Conservation (phyloP, 2,888 invertebrate genomes). For the Drosophila formosana region DNA sequence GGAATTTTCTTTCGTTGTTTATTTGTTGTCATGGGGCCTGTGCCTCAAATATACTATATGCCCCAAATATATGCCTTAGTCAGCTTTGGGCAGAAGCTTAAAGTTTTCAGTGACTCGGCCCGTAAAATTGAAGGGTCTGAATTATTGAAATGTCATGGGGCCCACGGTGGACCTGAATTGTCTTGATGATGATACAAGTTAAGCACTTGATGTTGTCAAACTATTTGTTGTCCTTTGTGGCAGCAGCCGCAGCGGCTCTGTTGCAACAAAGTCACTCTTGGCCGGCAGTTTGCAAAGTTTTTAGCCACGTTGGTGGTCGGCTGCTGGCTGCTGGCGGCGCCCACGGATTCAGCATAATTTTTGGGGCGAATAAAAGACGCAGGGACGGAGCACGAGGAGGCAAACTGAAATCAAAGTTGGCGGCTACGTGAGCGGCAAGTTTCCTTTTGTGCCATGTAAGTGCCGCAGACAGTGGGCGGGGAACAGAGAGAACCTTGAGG, state of each 20-base stretch:
- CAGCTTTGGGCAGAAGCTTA: background rate
- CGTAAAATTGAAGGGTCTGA: slow-evolving; percentile 5
- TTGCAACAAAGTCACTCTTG: slow-evolving; percentile 48
- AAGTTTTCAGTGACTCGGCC: slow-evolving; percentile 4
- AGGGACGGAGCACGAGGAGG: background rate
- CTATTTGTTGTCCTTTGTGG: slow-evolving; percentile 27
- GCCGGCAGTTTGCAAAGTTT: slow-evolving; percentile 41
- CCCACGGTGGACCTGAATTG: slow-evolving; percentile 14
- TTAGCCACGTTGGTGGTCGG: slow-evolving; percentile 23
- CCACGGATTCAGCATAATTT: slow-evolving; percentile 22
- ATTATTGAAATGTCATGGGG: slow-evolving; percentile 19
- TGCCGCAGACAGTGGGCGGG: background rate
- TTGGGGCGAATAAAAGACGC: background rate
- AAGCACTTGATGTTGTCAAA: slow-evolving; percentile 41
- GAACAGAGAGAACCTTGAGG: background rate
- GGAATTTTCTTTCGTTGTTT: background rate
- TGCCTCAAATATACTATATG: background rate
- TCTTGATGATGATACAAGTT: slow-evolving; percentile 33
- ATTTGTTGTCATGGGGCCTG: background rate
- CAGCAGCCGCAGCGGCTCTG: background rate
- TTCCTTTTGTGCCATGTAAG: slow-evolving; percentile 16
- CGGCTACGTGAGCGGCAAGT: slow-evolving; percentile 39
- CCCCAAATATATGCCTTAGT: background rate
- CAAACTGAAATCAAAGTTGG: slow-evolving; percentile 59
- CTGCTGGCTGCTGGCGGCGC: slow-evolving; percentile 6